Conservation (phyloP, 2,113 vertebrate species). For the Catharus fuscescens region DNA sequence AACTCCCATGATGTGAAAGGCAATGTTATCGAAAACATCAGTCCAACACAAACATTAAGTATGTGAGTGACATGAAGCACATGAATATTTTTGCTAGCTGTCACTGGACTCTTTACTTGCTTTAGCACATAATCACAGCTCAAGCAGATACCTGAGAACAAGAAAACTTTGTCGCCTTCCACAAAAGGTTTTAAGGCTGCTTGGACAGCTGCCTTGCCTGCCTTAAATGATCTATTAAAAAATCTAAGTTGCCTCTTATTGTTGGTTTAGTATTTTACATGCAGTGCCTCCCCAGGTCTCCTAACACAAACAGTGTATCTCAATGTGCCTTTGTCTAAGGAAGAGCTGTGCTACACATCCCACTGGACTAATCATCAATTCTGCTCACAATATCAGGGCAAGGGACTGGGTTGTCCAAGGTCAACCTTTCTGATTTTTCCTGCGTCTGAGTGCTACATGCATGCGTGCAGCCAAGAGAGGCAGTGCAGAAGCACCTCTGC, state of each 20-base stretch:
- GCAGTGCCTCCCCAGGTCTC: neutral
- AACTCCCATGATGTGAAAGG: neutral
- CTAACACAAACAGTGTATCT: neutral
- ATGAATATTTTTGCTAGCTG: constrained; percentile 1
- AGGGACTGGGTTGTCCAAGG: neutral
- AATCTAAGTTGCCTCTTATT: neutral
- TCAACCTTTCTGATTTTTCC: neutral
- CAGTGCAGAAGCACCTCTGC: neutral
- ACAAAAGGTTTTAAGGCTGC: neutral
- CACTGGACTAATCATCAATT: neutral
- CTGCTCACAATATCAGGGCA: neutral
- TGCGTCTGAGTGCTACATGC: neutral
- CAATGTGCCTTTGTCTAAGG: neutral
- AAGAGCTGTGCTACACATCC: neutral
- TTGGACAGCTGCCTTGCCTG: neutral
- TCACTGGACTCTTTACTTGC: neutral
- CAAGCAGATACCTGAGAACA: constrained; percentile 21
- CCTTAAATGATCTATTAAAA: constrained; percentile 9
- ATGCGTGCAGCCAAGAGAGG: accelerated
- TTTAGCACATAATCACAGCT: neutral
- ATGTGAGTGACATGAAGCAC: neutral
- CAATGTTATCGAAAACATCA: accelerated
- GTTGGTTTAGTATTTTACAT: constrained; percentile 17
- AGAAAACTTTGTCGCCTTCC: neutral
- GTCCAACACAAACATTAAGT: constrained; percentile 20